Base-by-base conservation (phyloP, 1,140 invertebrate genomes). In the Batillaria attramentaria region DNA sequence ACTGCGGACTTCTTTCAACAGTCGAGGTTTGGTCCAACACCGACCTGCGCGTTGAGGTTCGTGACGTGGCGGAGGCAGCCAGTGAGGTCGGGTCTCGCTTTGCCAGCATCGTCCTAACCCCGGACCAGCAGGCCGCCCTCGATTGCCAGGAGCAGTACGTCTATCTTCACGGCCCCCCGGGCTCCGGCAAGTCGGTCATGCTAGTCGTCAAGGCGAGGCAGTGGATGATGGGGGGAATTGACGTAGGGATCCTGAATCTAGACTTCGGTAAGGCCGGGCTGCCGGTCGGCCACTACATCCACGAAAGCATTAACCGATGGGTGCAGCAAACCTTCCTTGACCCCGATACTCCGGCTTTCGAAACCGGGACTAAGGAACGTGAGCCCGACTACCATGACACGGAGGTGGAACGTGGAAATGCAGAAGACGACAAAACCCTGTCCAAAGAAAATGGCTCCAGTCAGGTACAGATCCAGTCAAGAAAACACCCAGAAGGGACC, bases 281-380 rank as follows among this genome's bases (percentile, higher is more conserved):
- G 8, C 57, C 57, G 10, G 57, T 62, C 24, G 57, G 57, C 16
- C 57, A 62, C n/a, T 62, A 62, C 57, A 62, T 62, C 57, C 57
- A 62, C 33, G 57, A 62, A 24, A 62, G 57, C n/a, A 62, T 62
- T 31, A 16, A 8, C 6, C 57, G 33, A 31, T 62, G 57, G 57
- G 6, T 16, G 57, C 57, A 18, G 16, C n/a, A 62, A 8, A n/a
- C 33, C 24, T n/a, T n/a, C n/a, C n/a, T n/a, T n/a, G n/a, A n/a
- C n/a, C n/a, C n/a, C n/a, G n/a, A n/a, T n/a, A n/a, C n/a, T n/a
- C n/a, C n/a, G n/a, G n/a, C n/a, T n/a, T n/a, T n/a, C n/a, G n/a
- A n/a, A n/a, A n/a, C n/a, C n/a, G n/a, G n/a, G n/a, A n/a, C n/a
- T n/a, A n/a, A n/a, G n/a, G n/a, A n/a, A n/a, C n/a, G n/a, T n/a